These are phyloP conservation scores for Eufriesea mexicana DNA, from an alignment of 1,140 invertebrate genomes.

Conservation along the genomic window DNA sequence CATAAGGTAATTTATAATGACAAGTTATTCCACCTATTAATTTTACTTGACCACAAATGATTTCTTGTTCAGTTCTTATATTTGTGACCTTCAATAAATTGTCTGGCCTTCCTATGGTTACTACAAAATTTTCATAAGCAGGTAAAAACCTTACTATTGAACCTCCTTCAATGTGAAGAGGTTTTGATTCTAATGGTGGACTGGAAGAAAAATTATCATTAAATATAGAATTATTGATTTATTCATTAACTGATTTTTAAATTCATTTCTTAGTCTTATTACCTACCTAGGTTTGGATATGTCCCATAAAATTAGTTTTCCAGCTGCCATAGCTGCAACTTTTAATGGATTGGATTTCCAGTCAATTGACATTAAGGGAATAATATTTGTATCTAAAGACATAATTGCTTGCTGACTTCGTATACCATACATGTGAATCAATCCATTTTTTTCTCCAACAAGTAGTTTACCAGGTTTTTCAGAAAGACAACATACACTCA, in stretches of 20 bases:
- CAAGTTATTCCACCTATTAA: conserved; percentile 85
- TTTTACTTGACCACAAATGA: conserved; percentile 82
- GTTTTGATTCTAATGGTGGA: conserved; percentile 82
- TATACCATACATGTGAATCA: conserved; percentile 89
- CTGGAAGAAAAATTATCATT: conserved; percentile 75
- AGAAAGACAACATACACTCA: conserved; percentile 87
- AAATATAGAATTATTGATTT: conserved; percentile 30
- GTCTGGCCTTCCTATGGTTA: conserved; percentile 84
- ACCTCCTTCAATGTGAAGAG: conserved; percentile 85
- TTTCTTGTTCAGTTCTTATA: conserved; percentile 82
- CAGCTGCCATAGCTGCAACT: conserved; percentile 85
- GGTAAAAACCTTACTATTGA: conserved; percentile 83
- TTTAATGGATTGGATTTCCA: conserved; percentile 87
- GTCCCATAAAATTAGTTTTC: conserved; percentile 86
- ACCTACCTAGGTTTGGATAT: conserved; percentile 84
- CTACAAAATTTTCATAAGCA: conserved; percentile 83
- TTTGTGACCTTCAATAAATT: conserved; percentile 85
- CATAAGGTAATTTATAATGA: conserved; percentile 85
- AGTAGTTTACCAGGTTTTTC: conserved; percentile 89
- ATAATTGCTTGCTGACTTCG: conserved; percentile 87
- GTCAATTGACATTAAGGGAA: conserved; percentile 86
- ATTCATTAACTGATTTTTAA: conserved; percentile 25
- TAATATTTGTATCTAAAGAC: conserved; percentile 86
- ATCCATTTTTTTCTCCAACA: conserved; percentile 89
- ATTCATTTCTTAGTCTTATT: conserved; percentile 2